A percentile compares a stretch with the other conserved stretches of the same genome.
Conservation (phyloP, 2,113 vertebrate genomes). For the Dinomys branickii region DNA sequence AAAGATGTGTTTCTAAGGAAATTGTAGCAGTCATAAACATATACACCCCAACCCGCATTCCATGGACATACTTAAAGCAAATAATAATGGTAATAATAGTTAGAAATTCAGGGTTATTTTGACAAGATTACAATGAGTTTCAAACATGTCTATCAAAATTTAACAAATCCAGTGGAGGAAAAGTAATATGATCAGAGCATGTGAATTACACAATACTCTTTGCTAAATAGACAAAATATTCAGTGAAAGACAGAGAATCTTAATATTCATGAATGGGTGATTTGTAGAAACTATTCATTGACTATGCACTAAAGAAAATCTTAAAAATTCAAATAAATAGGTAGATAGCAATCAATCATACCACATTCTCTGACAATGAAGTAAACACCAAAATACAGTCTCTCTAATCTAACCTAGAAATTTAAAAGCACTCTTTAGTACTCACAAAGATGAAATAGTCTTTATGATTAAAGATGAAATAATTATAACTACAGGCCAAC, state of each 20-base stretch:
- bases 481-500: not conserved
- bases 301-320: not conserved
- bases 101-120: slow-evolving; percentile 17
- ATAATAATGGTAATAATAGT: not conserved
- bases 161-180: not conserved
- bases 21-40: not conserved
- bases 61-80: not conserved
- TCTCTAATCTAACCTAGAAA: not conserved
- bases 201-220: not conserved
- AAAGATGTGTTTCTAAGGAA: not conserved
- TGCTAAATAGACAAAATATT: not conserved
- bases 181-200: not conserved
- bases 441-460: not conserved
- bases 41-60: not conserved
- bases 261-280: not conserved
- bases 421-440: not conserved
- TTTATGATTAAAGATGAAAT: slow-evolving; percentile 37
- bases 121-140: not conserved
- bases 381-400: not conserved
- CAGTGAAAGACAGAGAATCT: not conserved
- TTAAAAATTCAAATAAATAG: not conserved
- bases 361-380: not conserved
- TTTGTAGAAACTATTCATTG: not conserved
- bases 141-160: not conserved
- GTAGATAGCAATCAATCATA: not conserved